phyloP scores from a whole-genome alignment of 2,888 invertebrate species.

The Acholoe squamosa region DNA sequence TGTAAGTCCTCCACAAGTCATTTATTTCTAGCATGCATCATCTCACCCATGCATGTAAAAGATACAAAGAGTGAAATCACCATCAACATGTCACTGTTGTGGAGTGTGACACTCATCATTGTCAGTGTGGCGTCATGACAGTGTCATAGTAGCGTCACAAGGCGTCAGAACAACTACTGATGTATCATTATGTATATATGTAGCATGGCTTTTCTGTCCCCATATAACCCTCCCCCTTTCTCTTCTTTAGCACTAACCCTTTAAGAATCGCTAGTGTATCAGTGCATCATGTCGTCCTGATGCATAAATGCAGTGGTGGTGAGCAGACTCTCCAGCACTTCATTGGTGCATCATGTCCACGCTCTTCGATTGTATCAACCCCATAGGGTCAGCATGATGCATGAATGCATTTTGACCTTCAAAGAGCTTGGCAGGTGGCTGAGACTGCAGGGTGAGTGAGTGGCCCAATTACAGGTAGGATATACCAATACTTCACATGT shows the following conservation, averaged over 20 bases:
- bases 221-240: no score
- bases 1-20: no score
- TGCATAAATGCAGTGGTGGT: no score
- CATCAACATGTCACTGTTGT: not conserved
- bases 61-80: not conserved
- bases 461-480: not conserved
- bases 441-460: not conserved
- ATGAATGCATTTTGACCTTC: not conserved
- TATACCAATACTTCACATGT: not conserved
- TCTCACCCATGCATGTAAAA: not conserved
- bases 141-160: not conserved
- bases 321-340: no score
- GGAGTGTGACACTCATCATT: not conserved
- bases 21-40: no score
- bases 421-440: not conserved
- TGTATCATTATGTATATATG: not conserved
- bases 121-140: slow-evolving; percentile 1
- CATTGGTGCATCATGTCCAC: no score
- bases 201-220: no score
- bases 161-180: not conserved
- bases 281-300: no score
- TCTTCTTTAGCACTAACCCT: no score
- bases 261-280: no score
- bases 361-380: no score
- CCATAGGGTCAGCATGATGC: no score